phyloP scores from a whole-genome alignment of 37 sponge, comb jelly and placozoan genomes.

The Haliclona indistincta region DNA sequence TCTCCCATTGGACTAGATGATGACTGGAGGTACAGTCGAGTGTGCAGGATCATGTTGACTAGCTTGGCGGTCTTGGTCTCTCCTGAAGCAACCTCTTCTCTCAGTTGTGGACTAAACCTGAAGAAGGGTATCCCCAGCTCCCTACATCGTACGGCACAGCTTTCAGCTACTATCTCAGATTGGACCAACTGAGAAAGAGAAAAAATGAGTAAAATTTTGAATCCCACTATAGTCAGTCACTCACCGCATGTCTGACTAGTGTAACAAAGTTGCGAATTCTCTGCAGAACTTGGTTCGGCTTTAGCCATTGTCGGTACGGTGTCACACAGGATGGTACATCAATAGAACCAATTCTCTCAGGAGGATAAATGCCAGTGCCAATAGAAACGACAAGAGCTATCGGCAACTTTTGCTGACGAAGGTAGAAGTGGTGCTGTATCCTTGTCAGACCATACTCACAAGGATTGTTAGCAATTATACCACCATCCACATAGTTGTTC shows the following conservation, averaged over 20 bases:
- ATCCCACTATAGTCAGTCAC: too few species aligned
- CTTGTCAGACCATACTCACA: constrained; percentile 8
- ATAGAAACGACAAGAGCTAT: constrained; percentile 19
- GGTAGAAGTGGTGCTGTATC: constrained; percentile 4
- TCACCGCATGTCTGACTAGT: too few species aligned
- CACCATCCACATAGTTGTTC: constrained; percentile 32
- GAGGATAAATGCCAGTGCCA: constrained; percentile 20
- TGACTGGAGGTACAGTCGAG: constrained; percentile 12
- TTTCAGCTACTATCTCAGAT: constrained; percentile 41
- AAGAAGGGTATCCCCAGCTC: constrained; percentile 38
- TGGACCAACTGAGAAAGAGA: constrained; percentile 28
- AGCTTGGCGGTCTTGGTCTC: constrained; percentile 46
- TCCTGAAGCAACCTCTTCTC: constrained; percentile 22
- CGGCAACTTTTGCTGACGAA: not conserved
- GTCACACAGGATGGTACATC: too few species aligned
- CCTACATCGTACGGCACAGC: constrained; percentile 20
- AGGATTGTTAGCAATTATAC: constrained; percentile 22
- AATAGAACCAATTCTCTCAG: not conserved
- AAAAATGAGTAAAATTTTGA: not conserved
- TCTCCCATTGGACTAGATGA: too few species aligned
- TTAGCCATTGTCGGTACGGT: too few species aligned
- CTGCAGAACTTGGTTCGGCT: too few species aligned
- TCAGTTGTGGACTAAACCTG: constrained; percentile 51
- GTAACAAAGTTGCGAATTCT: too few species aligned
- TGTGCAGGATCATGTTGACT: constrained; percentile 32